A percentile compares a stretch with the other conserved stretches of the same genome.
Evolutionary conservation across 2,113 vertebrate species (phyloP).

Genomic region (Calidris pygmaea): DNA sequence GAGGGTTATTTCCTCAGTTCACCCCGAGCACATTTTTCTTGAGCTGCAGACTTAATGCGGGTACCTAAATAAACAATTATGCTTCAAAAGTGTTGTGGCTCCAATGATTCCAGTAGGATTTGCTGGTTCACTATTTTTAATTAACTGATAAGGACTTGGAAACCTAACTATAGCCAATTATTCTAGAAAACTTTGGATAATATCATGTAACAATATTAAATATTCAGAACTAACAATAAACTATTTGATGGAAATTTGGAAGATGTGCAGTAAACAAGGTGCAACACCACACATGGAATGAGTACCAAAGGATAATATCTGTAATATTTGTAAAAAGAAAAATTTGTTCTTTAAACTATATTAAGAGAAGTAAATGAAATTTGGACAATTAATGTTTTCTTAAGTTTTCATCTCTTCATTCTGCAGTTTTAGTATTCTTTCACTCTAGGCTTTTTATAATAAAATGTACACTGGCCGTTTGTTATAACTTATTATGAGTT

Average conservation of each 20-base stretch:
- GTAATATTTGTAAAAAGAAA: background rate
- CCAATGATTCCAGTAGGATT: background rate
- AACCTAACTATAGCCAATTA: background rate
- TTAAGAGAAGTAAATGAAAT: background rate
- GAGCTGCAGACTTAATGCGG: background rate
- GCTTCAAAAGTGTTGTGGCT: background rate
- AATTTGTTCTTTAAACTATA: background rate
- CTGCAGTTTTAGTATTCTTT: background rate
- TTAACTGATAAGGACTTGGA: background rate
- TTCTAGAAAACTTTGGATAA: background rate
- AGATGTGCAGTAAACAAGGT: background rate
- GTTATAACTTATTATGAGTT: background rate
- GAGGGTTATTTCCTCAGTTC: background rate
- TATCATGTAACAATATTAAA: background rate
- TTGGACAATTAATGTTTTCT: background rate
- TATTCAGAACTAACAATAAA: background rate
- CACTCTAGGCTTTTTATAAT: background rate
- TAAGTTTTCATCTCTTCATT: background rate
- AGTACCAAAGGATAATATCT: background rate
- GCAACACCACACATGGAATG: background rate
- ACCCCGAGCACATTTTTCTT: fast-evolving
- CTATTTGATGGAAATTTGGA: background rate
- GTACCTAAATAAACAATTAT: background rate
- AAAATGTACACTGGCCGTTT: background rate
- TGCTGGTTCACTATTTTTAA: slow-evolving; percentile 12